These are phyloP conservation scores for Leptopilina drosophilae DNA, from an alignment of 2,888 invertebrate species.

Conservation along the genomic window DNA sequence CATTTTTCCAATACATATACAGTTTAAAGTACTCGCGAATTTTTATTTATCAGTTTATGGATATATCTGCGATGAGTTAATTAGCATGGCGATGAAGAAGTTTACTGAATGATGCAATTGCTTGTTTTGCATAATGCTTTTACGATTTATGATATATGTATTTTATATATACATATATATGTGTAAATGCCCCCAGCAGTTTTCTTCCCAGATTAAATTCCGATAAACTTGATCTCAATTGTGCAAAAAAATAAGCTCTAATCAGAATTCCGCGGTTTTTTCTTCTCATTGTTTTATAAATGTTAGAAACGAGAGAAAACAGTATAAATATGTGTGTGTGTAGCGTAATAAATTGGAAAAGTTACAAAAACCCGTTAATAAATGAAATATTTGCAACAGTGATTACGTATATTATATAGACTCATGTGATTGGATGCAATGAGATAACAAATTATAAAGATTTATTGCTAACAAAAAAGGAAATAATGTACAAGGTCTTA, in stretches of 20 bases:
- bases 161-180: not conserved
- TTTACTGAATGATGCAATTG: conserved; percentile 4
- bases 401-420: conserved; percentile 5
- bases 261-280: not conserved
- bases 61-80: not conserved
- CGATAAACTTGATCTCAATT: conserved; percentile 10
- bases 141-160: conserved; percentile 1
- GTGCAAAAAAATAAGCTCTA: conserved; percentile 27
- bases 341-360: not conserved
- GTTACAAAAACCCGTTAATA: conserved; percentile 7
- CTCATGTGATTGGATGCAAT: conserved; percentile 19
- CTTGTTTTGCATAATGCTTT: conserved; percentile 29
- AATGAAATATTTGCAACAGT: conserved; percentile 22
- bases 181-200: conserved; percentile 21
- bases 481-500: not conserved
- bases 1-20: no score
- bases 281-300: not conserved
- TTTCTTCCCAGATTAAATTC: not conserved
- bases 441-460: conserved; percentile 28
- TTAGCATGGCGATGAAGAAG: conserved; percentile 23
- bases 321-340: not conserved
- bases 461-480: conserved; percentile 25
- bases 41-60: not conserved
- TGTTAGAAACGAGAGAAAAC: not conserved
- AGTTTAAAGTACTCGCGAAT: not conserved